Percentiles rank a stretch among this genome's conserved stretches.
phyloP scores from a whole-genome alignment of 1,140 invertebrate genomes.

The Diplogasteroides magnus region DNA sequence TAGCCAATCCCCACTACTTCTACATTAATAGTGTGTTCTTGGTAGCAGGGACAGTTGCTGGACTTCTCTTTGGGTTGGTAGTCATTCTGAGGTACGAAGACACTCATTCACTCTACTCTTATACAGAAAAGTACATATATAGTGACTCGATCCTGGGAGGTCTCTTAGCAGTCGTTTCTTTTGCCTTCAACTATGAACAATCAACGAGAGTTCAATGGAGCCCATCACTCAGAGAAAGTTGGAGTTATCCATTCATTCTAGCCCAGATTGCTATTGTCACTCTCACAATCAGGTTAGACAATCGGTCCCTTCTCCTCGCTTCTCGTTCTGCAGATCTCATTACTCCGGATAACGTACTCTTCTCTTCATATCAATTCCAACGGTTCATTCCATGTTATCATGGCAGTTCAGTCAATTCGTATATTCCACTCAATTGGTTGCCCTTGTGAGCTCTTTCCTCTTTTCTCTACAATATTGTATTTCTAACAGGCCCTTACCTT shows the following conservation, averaged over 20 bases:
- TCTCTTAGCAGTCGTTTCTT: constrained; percentile 65
- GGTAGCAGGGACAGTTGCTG: constrained; percentile 45
- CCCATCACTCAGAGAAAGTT: constrained; percentile 74
- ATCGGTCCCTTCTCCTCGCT: background rate
- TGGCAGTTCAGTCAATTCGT: constrained; percentile 75
- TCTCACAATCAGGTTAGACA: constrained; percentile 55
- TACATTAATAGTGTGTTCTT: constrained; percentile 45
- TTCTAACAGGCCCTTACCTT: constrained; percentile 57
- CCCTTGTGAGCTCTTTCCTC: constrained; percentile 61
- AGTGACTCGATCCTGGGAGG: constrained; percentile 69
- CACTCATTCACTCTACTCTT: too few species aligned
- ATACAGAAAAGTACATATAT: too few species aligned
- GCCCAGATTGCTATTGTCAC: constrained; percentile 59
- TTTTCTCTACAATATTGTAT: constrained; percentile 64
- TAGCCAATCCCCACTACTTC: constrained; percentile 53
- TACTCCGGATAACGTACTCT: constrained; percentile 35
- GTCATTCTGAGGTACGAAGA: constrained; percentile 45
- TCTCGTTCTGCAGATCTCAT: too few species aligned
- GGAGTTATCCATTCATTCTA: constrained; percentile 69
- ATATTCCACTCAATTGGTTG: constrained; percentile 65
- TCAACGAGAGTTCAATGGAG: constrained; percentile 76
- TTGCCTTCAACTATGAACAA: constrained; percentile 75
- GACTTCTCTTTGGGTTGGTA: constrained; percentile 43
- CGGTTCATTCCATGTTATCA: constrained; percentile 61
- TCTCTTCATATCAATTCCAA: constrained; percentile 43